These are phyloP conservation scores for Diglossa brunneiventris DNA, from an alignment of 2,113 vertebrate genomes.

Conservation along the genomic window DNA sequence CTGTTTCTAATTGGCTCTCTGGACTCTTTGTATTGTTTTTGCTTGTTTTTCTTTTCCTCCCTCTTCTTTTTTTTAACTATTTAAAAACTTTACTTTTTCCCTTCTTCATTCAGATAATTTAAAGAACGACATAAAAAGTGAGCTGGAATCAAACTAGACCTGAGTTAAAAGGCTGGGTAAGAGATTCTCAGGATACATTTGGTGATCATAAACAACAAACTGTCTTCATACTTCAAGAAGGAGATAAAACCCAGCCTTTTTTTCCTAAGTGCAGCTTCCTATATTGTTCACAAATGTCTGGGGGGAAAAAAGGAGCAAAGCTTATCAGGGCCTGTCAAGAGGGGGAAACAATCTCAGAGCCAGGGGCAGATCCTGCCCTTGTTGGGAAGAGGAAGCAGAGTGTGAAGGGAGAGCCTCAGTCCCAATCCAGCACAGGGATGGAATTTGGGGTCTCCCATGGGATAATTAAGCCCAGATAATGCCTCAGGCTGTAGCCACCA, in stretches of 20 bases:
- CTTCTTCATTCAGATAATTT: background rate
- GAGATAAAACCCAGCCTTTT: background rate
- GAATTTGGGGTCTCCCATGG: background rate
- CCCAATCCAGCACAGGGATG: accelerated
- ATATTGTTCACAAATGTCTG: background rate
- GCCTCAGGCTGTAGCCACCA: background rate
- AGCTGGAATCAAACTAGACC: background rate
- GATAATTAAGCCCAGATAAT: background rate
- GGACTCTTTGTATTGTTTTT: background rate
- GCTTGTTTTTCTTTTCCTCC: accelerated
- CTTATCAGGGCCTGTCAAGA: background rate
- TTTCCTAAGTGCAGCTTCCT: background rate
- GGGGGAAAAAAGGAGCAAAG: background rate
- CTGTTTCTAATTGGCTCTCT: background rate
- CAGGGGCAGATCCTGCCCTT: background rate
- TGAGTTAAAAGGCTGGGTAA: background rate
- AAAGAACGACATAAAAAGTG: background rate
- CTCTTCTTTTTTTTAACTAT: background rate
- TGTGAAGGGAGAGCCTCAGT: background rate
- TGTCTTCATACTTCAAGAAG: background rate
- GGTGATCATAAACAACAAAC: background rate
- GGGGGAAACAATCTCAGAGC: background rate
- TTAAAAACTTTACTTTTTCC: background rate
- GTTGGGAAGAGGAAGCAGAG: background rate
- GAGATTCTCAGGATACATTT: background rate